Evolutionary conservation across 2,888 invertebrate genomes (phyloP), one percentile per base, ranked within the genome.

Genomic region (Drosophila anceps): DNA sequence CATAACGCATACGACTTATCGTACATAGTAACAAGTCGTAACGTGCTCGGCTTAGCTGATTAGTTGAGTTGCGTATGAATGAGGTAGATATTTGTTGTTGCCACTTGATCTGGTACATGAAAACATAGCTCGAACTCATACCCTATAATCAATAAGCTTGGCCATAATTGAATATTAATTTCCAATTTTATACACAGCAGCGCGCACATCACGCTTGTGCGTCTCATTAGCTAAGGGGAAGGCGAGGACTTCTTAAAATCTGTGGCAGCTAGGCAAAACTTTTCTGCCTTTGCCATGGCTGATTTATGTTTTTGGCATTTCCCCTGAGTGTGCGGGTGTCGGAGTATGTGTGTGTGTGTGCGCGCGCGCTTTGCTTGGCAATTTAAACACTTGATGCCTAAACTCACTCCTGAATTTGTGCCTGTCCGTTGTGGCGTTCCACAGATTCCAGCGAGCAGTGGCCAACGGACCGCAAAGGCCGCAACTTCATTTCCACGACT

Each of bases 111-210:
- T 57, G 35, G 51, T 55, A 44, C 50, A 51, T 35, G 44, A 46
- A 35, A 58, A 27, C 33, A 27, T 13, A 8, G 50, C 27, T 7
- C 15, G 31, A 18, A 31, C 15, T 35, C 37, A 48, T 37, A 12
- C 29, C 29, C 29, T 48, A 20, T 63, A 82, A 79, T 82, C 79
- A 74, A 82, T 87, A 72, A 59, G 58, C 53, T 66, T 44, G 37
- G 43, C 29, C 68, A 66, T 79, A 88, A 90, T 90, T 82, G 70
- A 84, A 88, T 88, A 90, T 88, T 88, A 88, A 85, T 85, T 84
- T 79, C 82, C 53, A 73, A 82, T 74, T 73, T 73, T 35, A 55
- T 64, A 62, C 44, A 50, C 63, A 4, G 27, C 50, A 44, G 46
- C 63, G 35, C 48, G 37, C 20, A 29, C 43, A 70, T 20, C 41